Conservation (phyloP, 2,113 vertebrate species). For the Nymphicus hollandicus region DNA sequence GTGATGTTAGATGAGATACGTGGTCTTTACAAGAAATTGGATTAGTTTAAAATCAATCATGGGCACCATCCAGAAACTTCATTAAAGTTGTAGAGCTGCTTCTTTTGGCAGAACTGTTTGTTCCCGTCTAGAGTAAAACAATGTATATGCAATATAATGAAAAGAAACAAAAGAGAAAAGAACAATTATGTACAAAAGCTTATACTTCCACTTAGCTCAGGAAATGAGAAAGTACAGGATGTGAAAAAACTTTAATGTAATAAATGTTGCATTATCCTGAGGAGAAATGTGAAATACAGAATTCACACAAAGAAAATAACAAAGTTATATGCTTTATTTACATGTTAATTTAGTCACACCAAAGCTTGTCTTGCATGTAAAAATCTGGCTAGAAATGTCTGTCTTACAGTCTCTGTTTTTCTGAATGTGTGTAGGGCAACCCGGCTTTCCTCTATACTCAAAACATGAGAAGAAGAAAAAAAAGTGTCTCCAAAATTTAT, state of each 20-base stretch:
- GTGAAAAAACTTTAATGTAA: not conserved
- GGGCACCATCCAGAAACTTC: not conserved
- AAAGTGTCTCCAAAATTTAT: not conserved
- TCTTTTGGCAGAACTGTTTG: constrained; percentile 19
- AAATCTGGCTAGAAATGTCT: not conserved
- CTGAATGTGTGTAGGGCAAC: not conserved
- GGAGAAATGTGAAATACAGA: not conserved
- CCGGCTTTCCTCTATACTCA: fast-evolving
- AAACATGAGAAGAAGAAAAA: not conserved
- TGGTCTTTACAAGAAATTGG: not conserved
- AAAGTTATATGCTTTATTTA: not conserved
- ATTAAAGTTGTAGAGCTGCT: not conserved
- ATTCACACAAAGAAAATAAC: not conserved
- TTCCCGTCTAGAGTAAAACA: not conserved
- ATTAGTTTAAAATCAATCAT: constrained; percentile 40
- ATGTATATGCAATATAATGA: not conserved
- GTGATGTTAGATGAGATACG: not conserved
- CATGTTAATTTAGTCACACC: not conserved
- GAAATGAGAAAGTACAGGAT: not conserved
- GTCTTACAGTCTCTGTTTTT: not conserved
- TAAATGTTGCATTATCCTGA: fast-evolving
- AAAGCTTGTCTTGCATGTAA: not conserved
- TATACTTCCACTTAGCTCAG: not conserved
- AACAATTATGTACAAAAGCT: not conserved
- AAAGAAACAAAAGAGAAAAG: not conserved